phyloP scores from a whole-genome alignment of 2,888 invertebrate genomes.

The Beris morrisii region DNA sequence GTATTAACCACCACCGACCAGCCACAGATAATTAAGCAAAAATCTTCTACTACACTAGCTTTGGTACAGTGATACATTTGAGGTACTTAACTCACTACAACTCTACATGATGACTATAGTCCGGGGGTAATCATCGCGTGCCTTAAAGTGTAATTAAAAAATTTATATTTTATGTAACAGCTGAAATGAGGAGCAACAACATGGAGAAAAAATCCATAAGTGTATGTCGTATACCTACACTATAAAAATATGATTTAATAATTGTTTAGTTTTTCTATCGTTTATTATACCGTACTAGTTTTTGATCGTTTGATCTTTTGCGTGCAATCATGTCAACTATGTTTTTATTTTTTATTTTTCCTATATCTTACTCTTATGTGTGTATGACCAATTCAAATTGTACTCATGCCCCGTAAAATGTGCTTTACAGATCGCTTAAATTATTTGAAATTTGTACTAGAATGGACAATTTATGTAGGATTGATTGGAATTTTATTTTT shows the following conservation, averaged over 20 bases:
- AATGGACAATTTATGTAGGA: too few relatives aligned
- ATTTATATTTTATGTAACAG: slow-evolving; percentile 20
- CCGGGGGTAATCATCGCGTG: slow-evolving; percentile 26
- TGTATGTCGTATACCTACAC: background rate
- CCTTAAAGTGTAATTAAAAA: slow-evolving; percentile 24
- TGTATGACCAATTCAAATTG: background rate
- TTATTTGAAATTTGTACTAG: too few relatives aligned
- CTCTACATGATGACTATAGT: too few relatives aligned
- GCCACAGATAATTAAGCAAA: too few relatives aligned
- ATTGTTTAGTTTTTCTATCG: background rate
- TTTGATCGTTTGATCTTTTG: slow-evolving; percentile 8
- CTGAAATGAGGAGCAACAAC: background rate
- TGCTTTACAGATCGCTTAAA: too few relatives aligned
- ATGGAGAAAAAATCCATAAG: slow-evolving; percentile 2
- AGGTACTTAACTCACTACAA: too few relatives aligned
- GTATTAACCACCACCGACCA: too few relatives aligned
- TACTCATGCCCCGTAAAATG: too few relatives aligned
- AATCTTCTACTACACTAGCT: too few relatives aligned
- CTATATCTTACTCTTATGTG: background rate
- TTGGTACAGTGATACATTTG: too few relatives aligned
- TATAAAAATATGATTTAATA: slow-evolving; percentile 18
- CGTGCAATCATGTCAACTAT: slow-evolving; percentile 7
- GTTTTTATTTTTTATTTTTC: background rate
- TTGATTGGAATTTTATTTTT: background rate
- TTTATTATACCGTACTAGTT: too few relatives aligned